phyloP scores from a whole-genome alignment of 2,113 vertebrate species.

The Rhea americana region DNA sequence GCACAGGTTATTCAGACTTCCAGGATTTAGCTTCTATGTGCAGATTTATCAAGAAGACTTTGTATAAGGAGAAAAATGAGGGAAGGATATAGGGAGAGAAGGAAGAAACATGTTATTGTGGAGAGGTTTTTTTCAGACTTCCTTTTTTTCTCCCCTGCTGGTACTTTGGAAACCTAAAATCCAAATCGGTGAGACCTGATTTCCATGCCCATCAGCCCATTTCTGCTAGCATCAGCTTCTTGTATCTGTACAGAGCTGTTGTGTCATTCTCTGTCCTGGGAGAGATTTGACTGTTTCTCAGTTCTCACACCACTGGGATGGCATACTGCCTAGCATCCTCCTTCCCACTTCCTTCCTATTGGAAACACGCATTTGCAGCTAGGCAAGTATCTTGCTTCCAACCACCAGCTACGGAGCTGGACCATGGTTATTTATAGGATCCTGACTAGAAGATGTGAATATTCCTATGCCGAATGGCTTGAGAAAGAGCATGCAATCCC shows the following conservation, averaged over 20 bases:
- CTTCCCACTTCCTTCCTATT: not conserved
- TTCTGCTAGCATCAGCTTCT: not conserved
- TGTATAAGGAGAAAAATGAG: not conserved
- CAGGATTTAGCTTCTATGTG: not conserved
- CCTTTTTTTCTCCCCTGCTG: not conserved
- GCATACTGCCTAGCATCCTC: not conserved
- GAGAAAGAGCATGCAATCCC: not conserved
- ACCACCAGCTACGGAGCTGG: not conserved
- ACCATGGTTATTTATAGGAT: not conserved
- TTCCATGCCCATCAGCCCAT: not conserved
- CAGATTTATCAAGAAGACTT: not conserved
- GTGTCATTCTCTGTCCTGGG: not conserved
- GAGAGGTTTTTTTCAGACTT: not conserved
- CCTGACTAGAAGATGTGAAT: not conserved
- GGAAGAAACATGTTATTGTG: not conserved
- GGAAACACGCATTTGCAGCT: not conserved
- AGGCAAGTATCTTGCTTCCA: not conserved
- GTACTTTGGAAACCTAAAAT: not conserved
- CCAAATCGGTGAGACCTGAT: not conserved
- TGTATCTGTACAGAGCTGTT: not conserved
- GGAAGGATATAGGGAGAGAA: not conserved
- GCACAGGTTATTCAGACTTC: not conserved
- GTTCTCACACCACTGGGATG: not conserved
- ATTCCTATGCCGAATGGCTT: not conserved
- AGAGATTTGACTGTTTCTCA: not conserved